Conservation (phyloP, 1,140 invertebrate genomes). For the Hycleus cichorii region DNA sequence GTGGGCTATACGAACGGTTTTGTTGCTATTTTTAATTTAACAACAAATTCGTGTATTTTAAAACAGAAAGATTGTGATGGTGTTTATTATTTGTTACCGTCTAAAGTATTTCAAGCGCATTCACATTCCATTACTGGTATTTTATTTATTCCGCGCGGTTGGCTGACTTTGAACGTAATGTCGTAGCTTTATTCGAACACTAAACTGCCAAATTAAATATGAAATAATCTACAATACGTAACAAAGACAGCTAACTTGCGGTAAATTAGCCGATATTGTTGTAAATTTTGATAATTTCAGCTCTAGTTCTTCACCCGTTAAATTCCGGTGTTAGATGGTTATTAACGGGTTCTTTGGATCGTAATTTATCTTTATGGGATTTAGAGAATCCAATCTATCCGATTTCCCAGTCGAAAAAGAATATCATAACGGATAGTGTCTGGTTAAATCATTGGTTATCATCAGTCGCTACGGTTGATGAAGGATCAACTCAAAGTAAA, state of each 20-base stretch:
- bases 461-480: conserved; percentile 18
- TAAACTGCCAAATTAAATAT: too few relatives aligned
- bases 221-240: too few relatives aligned
- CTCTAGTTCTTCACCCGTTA: conserved; percentile 21
- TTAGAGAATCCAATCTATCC: conserved; percentile 13
- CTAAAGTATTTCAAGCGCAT: conserved; percentile 22
- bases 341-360: conserved; percentile 26
- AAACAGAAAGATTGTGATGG: conserved; percentile 13
- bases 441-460: conserved; percentile 32
- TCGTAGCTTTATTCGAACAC: too few relatives aligned
- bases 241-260: too few relatives aligned
- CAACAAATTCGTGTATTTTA: conserved; percentile 15
- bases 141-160: background rate
- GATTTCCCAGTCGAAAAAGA: conserved; percentile 13
- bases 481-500: conserved; percentile 16
- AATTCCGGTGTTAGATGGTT: conserved; percentile 27
- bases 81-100: conserved; percentile 20
- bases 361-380: conserved; percentile 31
- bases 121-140: conserved; percentile 26
- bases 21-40: conserved; percentile 30
- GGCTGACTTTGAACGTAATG: background rate
- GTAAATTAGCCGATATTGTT: too few relatives aligned
- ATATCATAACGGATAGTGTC: conserved; percentile 24
- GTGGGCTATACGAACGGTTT: conserved; percentile 36
- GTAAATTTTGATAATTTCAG: background rate